Evolutionary conservation across 2,113 vertebrate genomes (phyloP).

Genomic region (Chauna torquata): DNA sequence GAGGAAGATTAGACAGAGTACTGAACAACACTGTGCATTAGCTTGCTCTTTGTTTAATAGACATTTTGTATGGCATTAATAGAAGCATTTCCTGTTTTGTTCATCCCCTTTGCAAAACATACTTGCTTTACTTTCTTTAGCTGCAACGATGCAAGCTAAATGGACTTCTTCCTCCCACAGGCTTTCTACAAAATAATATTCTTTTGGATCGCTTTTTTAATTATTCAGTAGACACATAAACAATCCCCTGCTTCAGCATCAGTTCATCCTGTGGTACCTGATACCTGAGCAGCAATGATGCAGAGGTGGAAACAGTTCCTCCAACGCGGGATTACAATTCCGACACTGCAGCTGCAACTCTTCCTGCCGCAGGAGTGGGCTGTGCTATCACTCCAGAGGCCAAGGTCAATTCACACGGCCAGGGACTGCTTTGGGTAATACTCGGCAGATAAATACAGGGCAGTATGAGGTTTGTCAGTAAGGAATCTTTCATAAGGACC

Average conservation of each 20-base stretch:
- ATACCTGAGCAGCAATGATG: neutral
- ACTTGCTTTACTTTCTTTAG: neutral
- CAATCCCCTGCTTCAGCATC: neutral
- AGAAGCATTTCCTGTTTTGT: neutral
- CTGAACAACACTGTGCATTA: neutral
- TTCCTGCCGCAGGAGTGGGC: neutral
- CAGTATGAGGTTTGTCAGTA: neutral
- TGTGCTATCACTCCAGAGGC: neutral
- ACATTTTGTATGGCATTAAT: neutral
- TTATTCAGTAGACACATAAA: neutral
- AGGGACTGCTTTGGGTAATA: neutral
- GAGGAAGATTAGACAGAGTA: neutral
- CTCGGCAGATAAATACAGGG: neutral
- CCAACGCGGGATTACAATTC: too few species aligned
- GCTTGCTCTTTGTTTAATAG: neutral
- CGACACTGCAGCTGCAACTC: fast-evolving
- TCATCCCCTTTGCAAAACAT: neutral
- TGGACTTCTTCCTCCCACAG: neutral
- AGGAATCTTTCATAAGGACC: neutral
- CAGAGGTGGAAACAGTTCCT: neutral
- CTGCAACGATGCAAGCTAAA: neutral
- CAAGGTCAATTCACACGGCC: too few species aligned
- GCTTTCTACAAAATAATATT: neutral
- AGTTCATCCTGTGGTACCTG: neutral
- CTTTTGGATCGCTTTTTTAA: neutral